Base-by-base conservation (phyloP, 2,113 vertebrate species). In the Solea solea region DNA sequence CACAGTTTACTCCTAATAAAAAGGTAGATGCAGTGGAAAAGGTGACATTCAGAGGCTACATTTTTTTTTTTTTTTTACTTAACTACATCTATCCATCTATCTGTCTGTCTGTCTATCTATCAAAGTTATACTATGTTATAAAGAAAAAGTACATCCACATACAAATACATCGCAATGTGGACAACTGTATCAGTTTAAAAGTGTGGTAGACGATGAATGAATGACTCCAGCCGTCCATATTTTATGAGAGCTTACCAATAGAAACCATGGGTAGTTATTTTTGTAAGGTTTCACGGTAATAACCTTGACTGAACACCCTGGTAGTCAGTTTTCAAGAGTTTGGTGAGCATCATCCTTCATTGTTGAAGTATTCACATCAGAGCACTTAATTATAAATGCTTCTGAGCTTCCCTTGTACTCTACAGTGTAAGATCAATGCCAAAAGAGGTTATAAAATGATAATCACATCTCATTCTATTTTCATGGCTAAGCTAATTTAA, bases 381-480 rank as follows among this genome's bases (percentile, higher is more conserved):
- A 76, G 60, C 50, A 39, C 70, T 61, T 79, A 70, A 83, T 89
- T 80, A 82, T 58, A 68, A 68, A 85, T 83, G 61, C 75, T 87
- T 83, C 67, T 34, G 42, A 76, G 72, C 69, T 62, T 75, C 78
- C 71, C 58, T 66, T 82, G 58, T 74, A 34, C 73, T 79, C 78
- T 69, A 52, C 75, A 74, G 60, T 75, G 66, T 52, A 57, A 81
- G 74, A 81, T 77, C 87, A 75, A 78, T 83, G 86, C 80, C 76
- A 82, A 83, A 84, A 78, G 85, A 79, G 66, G 76, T 82, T 85
- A 82, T 87, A 83, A 87, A 88, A 90, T 72, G 75, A 72, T 87
- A 89, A 90, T 88, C 76, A 67, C 64, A 61, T 83, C 77, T 91
- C 76, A 75, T 88, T 76, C 67, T 70, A 72, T 60, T 86, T 86